Percentiles rank a stretch among this genome's conserved stretches.
Evolutionary conservation across 2,113 vertebrate genomes (phyloP).

Genomic region (Narcine bancroftii): DNA sequence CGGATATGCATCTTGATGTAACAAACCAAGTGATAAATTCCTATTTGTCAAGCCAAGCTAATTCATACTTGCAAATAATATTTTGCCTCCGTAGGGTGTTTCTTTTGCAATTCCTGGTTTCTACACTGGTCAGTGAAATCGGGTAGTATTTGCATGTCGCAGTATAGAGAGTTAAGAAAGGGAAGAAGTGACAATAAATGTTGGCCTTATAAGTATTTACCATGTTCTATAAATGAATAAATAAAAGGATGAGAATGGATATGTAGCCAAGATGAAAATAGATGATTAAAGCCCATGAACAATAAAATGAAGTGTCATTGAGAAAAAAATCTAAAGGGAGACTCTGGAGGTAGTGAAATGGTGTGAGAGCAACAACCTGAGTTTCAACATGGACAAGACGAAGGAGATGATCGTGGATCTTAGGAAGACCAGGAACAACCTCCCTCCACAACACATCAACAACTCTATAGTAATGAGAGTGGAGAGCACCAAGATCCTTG

Average conservation of each 20-base stretch:
- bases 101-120: not conserved
- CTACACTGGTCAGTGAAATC: not conserved
- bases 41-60: conserved; percentile 23
- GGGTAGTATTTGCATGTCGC: not conserved
- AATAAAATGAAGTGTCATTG: not conserved
- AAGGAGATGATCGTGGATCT: no score
- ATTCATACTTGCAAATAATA: not conserved
- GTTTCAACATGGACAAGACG: no score
- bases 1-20: conserved; percentile 36
- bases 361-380: no score
- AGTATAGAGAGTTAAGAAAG: not conserved
- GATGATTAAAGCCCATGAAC: not conserved
- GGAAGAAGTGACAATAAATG: not conserved
- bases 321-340: not conserved
- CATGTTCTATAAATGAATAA: not conserved
- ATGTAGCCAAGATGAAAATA: not conserved
- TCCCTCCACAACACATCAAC: no score
- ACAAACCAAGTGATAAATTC: conserved; percentile 22
- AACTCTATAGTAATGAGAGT: no score
- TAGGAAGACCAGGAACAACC: no score
- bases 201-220: no score
- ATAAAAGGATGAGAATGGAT: not conserved
- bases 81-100: conserved; percentile 6
- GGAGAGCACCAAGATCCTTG: no score
- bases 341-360: not conserved